Conservation (phyloP, 2,888 invertebrate genomes). For the Lamellibrachia satsuma region DNA sequence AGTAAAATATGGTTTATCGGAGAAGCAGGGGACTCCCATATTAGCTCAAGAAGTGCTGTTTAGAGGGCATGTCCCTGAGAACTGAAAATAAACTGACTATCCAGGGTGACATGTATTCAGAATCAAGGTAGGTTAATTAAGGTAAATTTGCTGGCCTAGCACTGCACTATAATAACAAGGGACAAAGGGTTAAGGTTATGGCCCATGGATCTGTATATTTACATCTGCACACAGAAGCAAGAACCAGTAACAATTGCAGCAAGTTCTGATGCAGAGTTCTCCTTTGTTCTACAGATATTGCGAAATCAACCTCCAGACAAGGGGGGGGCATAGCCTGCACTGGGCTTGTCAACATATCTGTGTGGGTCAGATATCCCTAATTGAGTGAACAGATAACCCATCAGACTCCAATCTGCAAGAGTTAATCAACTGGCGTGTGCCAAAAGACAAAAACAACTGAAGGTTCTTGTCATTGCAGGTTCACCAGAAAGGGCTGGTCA, state of each 20-base stretch:
- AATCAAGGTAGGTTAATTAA: no score
- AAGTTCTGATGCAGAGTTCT: neutral
- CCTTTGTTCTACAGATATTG: neutral
- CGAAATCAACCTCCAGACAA: neutral
- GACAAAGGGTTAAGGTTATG: no score
- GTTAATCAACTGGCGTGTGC: neutral
- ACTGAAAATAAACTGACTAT: no score
- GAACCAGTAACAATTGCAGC: neutral
- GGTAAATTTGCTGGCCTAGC: no score
- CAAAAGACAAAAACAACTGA: neutral
- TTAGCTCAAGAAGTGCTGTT: neutral
- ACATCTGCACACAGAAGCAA: no score
- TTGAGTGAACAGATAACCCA: neutral
- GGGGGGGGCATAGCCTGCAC: neutral
- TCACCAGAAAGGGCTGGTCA: neutral
- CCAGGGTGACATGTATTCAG: no score
- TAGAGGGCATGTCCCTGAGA: no score
- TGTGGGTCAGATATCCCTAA: neutral
- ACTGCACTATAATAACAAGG: no score
- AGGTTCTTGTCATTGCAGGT: neutral
- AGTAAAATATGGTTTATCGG: neutral
- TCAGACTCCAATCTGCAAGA: neutral
- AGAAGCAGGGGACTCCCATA: neutral
- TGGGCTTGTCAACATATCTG: neutral
- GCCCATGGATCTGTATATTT: no score